Conservation (phyloP, 2,797 vertebrate genomes). For the Macropodus opercularis region DNA sequence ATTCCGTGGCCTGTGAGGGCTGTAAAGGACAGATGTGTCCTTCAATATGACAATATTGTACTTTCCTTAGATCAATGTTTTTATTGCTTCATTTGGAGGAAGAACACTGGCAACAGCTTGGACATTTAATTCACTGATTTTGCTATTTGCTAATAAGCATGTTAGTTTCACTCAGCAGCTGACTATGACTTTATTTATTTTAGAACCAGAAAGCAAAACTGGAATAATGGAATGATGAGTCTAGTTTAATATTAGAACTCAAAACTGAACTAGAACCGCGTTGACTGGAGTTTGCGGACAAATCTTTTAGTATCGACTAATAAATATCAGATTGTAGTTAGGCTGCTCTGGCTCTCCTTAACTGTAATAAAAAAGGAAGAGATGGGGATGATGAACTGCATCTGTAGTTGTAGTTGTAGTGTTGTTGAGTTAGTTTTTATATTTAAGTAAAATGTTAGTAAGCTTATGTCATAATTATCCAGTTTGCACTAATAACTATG, state of each 20-base stretch:
- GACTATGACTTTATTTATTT: constrained; percentile 6
- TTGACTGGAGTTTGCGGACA: background rate
- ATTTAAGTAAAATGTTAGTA: background rate
- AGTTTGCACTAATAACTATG: background rate
- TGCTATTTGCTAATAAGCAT: background rate
- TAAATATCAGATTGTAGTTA: background rate
- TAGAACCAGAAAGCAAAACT: background rate
- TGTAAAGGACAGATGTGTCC: background rate
- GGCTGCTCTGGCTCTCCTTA: no score
- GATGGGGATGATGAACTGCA: background rate
- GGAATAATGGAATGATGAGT: background rate
- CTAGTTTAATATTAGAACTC: no score
- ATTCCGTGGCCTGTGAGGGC: background rate
- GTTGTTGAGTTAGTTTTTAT: background rate
- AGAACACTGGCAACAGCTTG: background rate
- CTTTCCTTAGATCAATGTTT: background rate
- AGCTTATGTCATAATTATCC: background rate
- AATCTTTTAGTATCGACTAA: background rate
- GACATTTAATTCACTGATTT: constrained; percentile 6
- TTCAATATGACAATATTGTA: background rate
- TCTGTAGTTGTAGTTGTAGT: background rate
- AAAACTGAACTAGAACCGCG: no score
- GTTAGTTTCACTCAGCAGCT: background rate
- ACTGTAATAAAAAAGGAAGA: no score
- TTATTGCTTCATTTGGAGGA: background rate